Evolutionary conservation across 2,888 invertebrate genomes (phyloP).

Genomic region (Vesta saturnalis): DNA sequence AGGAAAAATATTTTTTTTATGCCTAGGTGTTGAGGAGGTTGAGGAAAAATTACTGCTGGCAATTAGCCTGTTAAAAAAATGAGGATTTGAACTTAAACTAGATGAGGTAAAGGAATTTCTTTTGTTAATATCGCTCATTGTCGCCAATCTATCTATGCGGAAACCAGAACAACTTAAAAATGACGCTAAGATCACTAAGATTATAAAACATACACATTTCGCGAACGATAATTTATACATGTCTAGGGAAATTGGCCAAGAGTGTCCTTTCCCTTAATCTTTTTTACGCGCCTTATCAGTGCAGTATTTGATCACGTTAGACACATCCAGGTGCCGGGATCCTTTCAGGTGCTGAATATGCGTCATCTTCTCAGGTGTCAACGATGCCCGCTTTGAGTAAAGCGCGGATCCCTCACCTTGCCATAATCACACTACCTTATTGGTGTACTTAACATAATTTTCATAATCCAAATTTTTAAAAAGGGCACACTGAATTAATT

Average conservation of each 20-base stretch:
- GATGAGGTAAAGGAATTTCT: constrained; percentile 51
- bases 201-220: constrained; percentile 63
- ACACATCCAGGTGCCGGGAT: constrained; percentile 54
- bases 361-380: constrained; percentile 56
- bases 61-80: constrained; percentile 45
- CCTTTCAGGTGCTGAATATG: constrained; percentile 50
- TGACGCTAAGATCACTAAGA: constrained; percentile 59
- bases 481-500: not conserved
- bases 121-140: constrained; percentile 57
- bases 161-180: constrained; percentile 62
- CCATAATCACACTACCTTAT: constrained; percentile 42
- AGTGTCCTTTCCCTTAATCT: constrained; percentile 44
- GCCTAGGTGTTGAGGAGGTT: constrained; percentile 13
- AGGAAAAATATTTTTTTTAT: constrained; percentile 24
- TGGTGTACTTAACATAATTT: constrained; percentile 13
- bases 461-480: not conserved
- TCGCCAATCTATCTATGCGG: constrained; percentile 61
- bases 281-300: constrained; percentile 52
- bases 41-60: constrained; percentile 27
- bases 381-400: constrained; percentile 44
- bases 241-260: constrained; percentile 52
- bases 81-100: constrained; percentile 48
- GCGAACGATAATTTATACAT: constrained; percentile 62
- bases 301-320: constrained; percentile 53
- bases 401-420: constrained; percentile 43